These are phyloP conservation scores for Zaprionus lachaisei DNA, from an alignment of 1,140 invertebrate species.

Conservation along the genomic window DNA sequence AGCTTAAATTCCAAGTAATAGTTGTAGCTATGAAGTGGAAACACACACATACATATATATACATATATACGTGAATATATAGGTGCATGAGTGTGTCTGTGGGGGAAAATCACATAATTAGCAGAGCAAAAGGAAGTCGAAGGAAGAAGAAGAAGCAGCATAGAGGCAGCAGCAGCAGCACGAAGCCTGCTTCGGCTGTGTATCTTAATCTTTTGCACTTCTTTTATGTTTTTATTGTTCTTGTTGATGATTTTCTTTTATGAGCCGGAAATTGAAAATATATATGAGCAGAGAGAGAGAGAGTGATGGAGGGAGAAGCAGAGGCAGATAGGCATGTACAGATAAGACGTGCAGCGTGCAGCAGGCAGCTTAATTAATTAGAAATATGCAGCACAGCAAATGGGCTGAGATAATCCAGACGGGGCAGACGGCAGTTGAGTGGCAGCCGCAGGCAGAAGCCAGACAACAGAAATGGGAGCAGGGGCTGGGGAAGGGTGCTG, in stretches of 20 bases:
- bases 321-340: not conserved
- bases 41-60: not conserved
- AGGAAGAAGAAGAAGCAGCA: not conserved
- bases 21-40: slow-evolving; percentile 7
- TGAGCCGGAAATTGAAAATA: slow-evolving; percentile 54
- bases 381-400: slow-evolving; percentile 72
- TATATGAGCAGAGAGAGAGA: slow-evolving; percentile 18
- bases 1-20: slow-evolving; percentile 11
- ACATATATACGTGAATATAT: not conserved
- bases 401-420: slow-evolving; percentile 55
- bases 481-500: not conserved
- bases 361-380: slow-evolving; percentile 73
- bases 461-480: not conserved
- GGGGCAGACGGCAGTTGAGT: slow-evolving; percentile 35
- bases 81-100: not conserved
- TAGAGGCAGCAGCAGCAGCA: not conserved
- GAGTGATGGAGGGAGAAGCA: too few species aligned
- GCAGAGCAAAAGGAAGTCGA: not conserved
- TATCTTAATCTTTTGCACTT: slow-evolving; percentile 26
- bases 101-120: slow-evolving; percentile 25
- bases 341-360: slow-evolving; percentile 41
- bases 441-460: slow-evolving; percentile 19
- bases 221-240: slow-evolving; percentile 14
- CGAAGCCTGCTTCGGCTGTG: not conserved
- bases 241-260: slow-evolving; percentile 33